Base-by-base conservation (phyloP, 2,888 invertebrate genomes). In the Toxonevra muliebris region DNA sequence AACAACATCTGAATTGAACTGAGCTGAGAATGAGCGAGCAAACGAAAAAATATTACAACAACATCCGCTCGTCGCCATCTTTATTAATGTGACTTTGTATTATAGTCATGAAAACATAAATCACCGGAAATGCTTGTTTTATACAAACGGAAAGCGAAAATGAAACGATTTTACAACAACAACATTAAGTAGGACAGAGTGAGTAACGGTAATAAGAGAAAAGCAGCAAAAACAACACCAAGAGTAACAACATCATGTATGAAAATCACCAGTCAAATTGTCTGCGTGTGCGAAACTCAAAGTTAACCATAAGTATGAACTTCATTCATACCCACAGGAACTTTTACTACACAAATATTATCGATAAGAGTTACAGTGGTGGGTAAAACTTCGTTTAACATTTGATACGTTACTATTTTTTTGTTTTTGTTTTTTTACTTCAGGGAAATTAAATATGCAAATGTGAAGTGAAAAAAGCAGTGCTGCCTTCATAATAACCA, bases 1-100 rank as follows among this genome's bases (percentile, higher is more conserved):
- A 30, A 30, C 30, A 30, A 30, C 30, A 30, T 30, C 2, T 30
- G 30, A 30, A 30, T 7, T 30, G 30, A 30, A 30, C 30, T 30
- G 30, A 30, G 30, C 30, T 30, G 7, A 30, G 30, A 30, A 30
- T 30, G 30, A 4, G 30, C 30, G 30, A 30, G 7, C 30, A 7
- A 30, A 30, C 50, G 45, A 40, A 20, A 62, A 41, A 63, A 30
- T 52, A 63, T 59, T 7, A 7, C 54, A 68, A 63, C 52, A 68
- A 63, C 67, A 63, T 43, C 63, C 59, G 57, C 42, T 40, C 52
- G 67, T 63, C 67, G 67, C 63, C 67, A 63, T 40, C 50, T 68
- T 68, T 68, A 61, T 59, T 68, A 59, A 59, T 54, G 50, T 41
- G 55, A 66, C 55, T 61, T 61, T 61, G 63, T 60, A 57, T n/a